phyloP scores from a whole-genome alignment of 2,888 invertebrate species.

The Oligia fasciuncula region DNA sequence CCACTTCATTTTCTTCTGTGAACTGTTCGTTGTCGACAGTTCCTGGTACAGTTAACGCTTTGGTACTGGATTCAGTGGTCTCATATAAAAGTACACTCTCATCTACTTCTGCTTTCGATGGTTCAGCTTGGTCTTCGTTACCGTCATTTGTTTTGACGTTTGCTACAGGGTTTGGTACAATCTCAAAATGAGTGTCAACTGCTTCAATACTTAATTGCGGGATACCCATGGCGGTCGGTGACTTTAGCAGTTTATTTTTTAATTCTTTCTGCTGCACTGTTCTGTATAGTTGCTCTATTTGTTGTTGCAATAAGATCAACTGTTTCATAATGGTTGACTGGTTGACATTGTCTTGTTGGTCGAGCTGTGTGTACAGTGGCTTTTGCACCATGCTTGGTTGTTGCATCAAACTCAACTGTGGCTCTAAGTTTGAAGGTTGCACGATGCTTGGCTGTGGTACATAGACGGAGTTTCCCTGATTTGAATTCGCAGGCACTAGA shows the following conservation, averaged over 20 bases:
- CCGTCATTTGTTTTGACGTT: neutral
- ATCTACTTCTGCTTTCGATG: neutral
- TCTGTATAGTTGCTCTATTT: conserved; percentile 6
- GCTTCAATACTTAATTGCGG: conserved; percentile 1
- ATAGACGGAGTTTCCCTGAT: neutral
- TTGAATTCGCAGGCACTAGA: neutral
- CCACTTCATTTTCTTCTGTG: neutral
- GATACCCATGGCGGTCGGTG: neutral
- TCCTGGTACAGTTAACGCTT: neutral
- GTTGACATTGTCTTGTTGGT: neutral
- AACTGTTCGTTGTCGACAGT: conserved; percentile 1
- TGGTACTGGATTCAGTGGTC: neutral
- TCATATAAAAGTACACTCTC: neutral
- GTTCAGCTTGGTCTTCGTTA: neutral
- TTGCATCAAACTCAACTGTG: neutral
- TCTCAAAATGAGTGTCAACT: neutral
- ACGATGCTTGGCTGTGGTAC: neutral
- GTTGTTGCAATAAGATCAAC: conserved; percentile 5
- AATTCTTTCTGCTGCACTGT: neutral
- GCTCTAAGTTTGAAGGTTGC: neutral
- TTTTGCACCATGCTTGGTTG: neutral
- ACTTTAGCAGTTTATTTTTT: neutral
- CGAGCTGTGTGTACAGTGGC: neutral
- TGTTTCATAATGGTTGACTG: conserved; percentile 8
- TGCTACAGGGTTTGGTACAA: neutral